These are phyloP conservation scores for Tubulanus polymorphus DNA, from an alignment of 2,888 invertebrate genomes.

Conservation along the genomic window DNA sequence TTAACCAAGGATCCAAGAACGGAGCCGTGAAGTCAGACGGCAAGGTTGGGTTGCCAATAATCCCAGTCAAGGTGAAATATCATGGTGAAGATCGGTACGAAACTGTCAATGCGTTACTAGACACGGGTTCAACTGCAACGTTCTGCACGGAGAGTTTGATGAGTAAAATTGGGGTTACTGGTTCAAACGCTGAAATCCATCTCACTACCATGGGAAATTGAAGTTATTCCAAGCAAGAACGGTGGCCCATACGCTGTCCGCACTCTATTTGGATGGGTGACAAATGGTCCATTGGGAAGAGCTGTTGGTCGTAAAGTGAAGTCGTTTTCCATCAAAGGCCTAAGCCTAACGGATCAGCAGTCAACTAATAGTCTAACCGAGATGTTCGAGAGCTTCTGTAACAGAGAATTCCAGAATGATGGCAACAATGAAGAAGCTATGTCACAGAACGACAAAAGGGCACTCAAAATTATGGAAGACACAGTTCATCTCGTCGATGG, in stretches of 20 bases:
- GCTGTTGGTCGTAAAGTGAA: no score
- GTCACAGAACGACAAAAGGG: conserved; percentile 2
- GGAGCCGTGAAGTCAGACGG: no score
- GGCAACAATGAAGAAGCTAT: no score
- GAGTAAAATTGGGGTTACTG: neutral
- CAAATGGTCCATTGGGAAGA: conserved; percentile 11
- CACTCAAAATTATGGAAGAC: neutral
- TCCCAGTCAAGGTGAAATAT: neutral
- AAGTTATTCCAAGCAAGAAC: conserved; percentile 7
- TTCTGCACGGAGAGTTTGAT: conserved; percentile 5
- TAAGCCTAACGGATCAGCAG: no score
- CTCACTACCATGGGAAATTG: no score
- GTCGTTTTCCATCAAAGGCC: no score
- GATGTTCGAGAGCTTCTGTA: no score
- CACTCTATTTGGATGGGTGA: conserved; percentile 15
- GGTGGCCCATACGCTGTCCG: conserved; percentile 13
- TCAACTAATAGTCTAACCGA: no score
- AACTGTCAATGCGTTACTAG: conserved; percentile 1
- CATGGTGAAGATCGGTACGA: neutral
- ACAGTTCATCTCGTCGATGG: neutral
- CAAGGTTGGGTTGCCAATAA: neutral
- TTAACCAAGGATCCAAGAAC: no score
- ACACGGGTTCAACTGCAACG: neutral
- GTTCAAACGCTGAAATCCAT: no score
- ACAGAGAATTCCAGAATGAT: no score